A percentile compares a stretch with the other conserved stretches of the same genome.
Conservation (phyloP, 2,797 vertebrate species). For the Aeoliscus strigatus region DNA sequence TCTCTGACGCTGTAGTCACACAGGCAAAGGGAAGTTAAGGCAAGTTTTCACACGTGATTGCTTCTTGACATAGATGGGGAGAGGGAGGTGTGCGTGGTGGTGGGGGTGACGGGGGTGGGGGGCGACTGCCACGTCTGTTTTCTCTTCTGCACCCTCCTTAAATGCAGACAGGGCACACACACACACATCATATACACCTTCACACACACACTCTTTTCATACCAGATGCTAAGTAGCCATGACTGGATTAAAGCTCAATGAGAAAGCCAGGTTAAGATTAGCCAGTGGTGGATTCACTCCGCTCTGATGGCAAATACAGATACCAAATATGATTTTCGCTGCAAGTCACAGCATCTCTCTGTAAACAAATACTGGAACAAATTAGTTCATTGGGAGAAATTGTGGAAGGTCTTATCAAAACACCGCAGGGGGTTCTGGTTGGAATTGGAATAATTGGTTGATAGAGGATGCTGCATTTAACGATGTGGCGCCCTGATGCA, state of each 20-base stretch:
- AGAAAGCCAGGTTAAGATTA: slow-evolving; percentile 73
- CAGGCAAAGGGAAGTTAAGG: slow-evolving; percentile 76
- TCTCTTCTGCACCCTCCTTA: slow-evolving; percentile 38
- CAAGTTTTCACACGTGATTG: slow-evolving; percentile 85
- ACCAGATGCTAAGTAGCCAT: slow-evolving; percentile 63
- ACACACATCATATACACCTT: slow-evolving; percentile 18
- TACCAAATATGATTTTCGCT: slow-evolving; percentile 68
- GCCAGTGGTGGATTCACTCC: slow-evolving; percentile 61
- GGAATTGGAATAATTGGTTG: slow-evolving; percentile 72
- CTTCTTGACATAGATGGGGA: slow-evolving; percentile 73
- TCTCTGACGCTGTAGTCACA: slow-evolving; percentile 86
- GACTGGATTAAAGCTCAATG: slow-evolving; percentile 72
- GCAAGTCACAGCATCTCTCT: slow-evolving; percentile 59
- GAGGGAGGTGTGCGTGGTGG: no score
- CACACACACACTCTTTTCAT: slow-evolving; percentile 6
- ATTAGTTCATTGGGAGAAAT: slow-evolving; percentile 71
- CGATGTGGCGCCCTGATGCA: slow-evolving; percentile 58
- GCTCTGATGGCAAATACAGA: slow-evolving; percentile 64
- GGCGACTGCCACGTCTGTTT: slow-evolving; percentile 69
- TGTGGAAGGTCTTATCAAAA: slow-evolving; percentile 73
- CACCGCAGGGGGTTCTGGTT: slow-evolving; percentile 67
- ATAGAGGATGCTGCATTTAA: slow-evolving; percentile 52
- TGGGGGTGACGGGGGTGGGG: slow-evolving; percentile 55
- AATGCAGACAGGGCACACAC: slow-evolving; percentile 31
- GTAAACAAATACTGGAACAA: slow-evolving; percentile 76